phyloP scores from a whole-genome alignment of 2,888 invertebrate genomes.

The Orchestes rusci region DNA sequence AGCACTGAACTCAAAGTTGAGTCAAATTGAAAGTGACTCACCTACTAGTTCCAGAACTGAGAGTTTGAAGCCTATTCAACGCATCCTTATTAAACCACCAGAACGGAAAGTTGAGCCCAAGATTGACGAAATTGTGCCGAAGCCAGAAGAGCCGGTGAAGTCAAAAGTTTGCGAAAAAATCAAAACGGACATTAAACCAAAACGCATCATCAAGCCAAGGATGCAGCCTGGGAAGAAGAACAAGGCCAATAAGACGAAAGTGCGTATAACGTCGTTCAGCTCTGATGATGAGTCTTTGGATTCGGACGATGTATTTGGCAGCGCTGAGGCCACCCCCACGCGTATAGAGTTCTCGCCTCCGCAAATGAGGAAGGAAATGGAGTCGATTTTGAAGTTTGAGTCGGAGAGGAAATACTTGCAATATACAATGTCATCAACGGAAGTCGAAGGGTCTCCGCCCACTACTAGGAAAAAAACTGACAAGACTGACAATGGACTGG shows the following conservation, averaged over 20 bases:
- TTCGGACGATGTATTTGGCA: conserved; percentile 71
- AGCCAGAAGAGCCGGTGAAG: conserved; percentile 28
- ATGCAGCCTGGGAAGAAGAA: conserved; percentile 56
- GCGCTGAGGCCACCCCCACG: conserved; percentile 65
- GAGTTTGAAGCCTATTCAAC: conserved; percentile 47
- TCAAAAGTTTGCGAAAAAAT: conserved; percentile 45
- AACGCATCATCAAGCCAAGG: conserved; percentile 55
- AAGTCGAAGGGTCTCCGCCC: conserved; percentile 70
- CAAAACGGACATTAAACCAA: conserved; percentile 56
- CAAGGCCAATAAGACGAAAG: conserved; percentile 58
- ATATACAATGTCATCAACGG: conserved; percentile 64
- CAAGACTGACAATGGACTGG: conserved; percentile 48
- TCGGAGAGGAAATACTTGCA: conserved; percentile 59
- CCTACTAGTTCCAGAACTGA: conserved; percentile 68
- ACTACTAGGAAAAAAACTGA: conserved; percentile 64
- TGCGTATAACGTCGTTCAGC: conserved; percentile 67
- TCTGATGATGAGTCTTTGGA: conserved; percentile 71
- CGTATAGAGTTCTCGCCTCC: conserved; percentile 68
- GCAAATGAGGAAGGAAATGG: conserved; percentile 67
- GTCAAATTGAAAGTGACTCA: conserved; percentile 71
- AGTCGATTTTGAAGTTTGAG: conserved; percentile 64
- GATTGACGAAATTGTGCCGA: conserved; percentile 29
- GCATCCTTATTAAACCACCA: conserved; percentile 20
- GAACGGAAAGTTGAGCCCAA: conserved; percentile 26
- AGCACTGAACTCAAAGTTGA: conserved; percentile 63